phyloP scores from a whole-genome alignment of 2,113 vertebrate genomes.

The Alligator sinensis region DNA sequence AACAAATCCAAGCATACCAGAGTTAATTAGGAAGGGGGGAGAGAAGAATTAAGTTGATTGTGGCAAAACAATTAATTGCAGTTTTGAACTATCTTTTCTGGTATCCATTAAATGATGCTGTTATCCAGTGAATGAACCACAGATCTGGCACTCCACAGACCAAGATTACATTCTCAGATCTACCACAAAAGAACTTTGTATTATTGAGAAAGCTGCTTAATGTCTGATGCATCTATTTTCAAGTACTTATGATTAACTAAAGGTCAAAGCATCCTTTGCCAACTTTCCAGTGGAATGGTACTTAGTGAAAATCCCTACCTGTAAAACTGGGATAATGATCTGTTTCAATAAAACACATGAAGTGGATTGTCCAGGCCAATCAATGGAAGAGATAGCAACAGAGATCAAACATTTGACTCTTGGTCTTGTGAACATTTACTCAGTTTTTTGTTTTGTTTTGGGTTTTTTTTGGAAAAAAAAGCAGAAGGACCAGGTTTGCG shows the following conservation, averaged over 20 bases:
- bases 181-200: not conserved
- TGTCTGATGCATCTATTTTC: not conserved
- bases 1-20: not conserved
- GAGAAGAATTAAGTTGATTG: not conserved
- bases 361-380: not conserved
- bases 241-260: too few relatives aligned
- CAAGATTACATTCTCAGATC: not conserved
- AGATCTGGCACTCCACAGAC: not conserved
- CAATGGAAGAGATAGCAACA: fast-evolving
- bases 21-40: not conserved
- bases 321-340: not conserved
- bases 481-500: not conserved
- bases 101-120: not conserved
- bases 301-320: not conserved
- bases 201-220: not conserved
- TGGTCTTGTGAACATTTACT: not conserved
- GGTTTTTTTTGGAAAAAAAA: too few relatives aligned
- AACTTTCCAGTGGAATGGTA: too few relatives aligned
- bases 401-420: not conserved
- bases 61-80: not conserved
- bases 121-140: not conserved
- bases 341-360: not conserved
- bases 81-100: not conserved
- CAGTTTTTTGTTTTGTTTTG: not conserved
- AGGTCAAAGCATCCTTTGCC: too few relatives aligned